Conservation (phyloP, 2,797 vertebrate species). For the Carapus acus region DNA sequence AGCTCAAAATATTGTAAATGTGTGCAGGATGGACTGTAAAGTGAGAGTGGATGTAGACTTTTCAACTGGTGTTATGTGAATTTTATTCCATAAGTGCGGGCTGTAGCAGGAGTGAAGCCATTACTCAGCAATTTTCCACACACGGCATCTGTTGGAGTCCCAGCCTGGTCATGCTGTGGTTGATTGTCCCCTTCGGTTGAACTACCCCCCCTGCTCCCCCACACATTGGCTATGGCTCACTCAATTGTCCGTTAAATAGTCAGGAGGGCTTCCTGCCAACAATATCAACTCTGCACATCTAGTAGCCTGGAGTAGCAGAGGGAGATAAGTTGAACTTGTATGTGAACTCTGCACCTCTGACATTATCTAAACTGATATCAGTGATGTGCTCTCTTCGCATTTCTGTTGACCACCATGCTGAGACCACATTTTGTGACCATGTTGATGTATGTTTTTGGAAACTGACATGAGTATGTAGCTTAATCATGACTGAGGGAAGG, state of each 20-base stretch:
- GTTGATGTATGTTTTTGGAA: background rate
- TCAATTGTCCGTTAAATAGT: conserved; percentile 17
- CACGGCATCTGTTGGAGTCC: conserved; percentile 40
- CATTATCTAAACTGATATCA: conserved; percentile 26
- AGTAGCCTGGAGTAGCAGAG: conserved; percentile 7
- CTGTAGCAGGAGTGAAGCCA: conserved; percentile 37
- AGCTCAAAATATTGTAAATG: conserved; percentile 2
- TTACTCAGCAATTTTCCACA: conserved; percentile 35
- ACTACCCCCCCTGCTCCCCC: conserved; percentile 42
- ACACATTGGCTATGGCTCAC: conserved; percentile 18
- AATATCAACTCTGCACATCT: conserved; percentile 28
- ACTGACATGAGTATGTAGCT: no score
- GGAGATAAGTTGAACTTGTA: conserved; percentile 23
- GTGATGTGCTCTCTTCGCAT: conserved; percentile 24
- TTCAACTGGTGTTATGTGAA: conserved; percentile 39
- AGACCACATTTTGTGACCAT: conserved; percentile 14
- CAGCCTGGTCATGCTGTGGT: conserved; percentile 43
- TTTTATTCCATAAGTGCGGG: conserved; percentile 33
- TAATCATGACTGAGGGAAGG: no score
- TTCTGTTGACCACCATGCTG: conserved; percentile 14
- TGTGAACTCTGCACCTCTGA: conserved; percentile 22
- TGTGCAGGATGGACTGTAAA: conserved; percentile 13
- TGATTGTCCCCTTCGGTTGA: conserved; percentile 36
- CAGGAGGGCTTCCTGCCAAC: conserved; percentile 25
- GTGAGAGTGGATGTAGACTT: conserved; percentile 19